Conservation (phyloP, 2,888 invertebrate species). For the Muscina levida region DNA sequence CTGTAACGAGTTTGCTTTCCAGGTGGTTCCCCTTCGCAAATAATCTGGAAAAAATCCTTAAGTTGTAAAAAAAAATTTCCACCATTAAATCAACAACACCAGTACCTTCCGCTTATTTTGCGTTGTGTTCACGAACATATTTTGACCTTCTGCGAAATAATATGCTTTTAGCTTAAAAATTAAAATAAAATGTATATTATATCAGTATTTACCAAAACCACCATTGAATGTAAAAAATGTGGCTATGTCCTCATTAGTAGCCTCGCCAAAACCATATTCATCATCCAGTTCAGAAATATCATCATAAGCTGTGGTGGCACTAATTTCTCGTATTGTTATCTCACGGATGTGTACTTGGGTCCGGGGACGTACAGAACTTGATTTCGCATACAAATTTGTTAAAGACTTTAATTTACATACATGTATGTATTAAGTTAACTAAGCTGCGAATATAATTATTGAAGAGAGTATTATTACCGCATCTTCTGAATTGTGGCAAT, state of each 20-base stretch:
- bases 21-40: no score
- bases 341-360: slow-evolving; percentile 62
- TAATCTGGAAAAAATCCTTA: no score
- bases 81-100: no score
- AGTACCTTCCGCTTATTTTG: no score
- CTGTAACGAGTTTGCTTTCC: no score
- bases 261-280: slow-evolving; percentile 69
- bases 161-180: no score
- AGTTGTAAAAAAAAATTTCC: no score
- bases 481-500: neutral
- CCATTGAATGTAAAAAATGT: slow-evolving; percentile 62
- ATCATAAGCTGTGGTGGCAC: slow-evolving; percentile 49
- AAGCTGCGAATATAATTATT: no score
- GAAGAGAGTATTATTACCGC: slow-evolving; percentile 40
- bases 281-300: slow-evolving; percentile 56
- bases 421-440: neutral
- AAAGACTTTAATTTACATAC: neutral
- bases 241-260: slow-evolving; percentile 66
- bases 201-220: neutral
- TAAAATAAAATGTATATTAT: no score
- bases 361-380: neutral
- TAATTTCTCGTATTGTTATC: slow-evolving; percentile 70
- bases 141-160: no score
- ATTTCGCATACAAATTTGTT: neutral
- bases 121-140: no score